phyloP scores from a whole-genome alignment of 2,797 vertebrate genomes.

The Telmatherina bonti region DNA sequence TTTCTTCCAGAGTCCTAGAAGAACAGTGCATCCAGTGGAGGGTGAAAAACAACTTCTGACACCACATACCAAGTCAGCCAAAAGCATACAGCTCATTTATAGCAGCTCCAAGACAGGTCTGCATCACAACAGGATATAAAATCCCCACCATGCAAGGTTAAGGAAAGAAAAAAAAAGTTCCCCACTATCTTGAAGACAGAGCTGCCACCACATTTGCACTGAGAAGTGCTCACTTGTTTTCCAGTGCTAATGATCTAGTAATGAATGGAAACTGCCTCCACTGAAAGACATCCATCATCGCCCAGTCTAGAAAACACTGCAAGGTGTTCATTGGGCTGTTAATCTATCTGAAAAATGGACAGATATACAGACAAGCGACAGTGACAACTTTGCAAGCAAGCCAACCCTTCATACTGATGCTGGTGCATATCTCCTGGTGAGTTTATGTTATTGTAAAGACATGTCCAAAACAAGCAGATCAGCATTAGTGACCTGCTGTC shows the following conservation, averaged over 20 bases:
- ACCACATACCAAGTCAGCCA: conserved; percentile 61
- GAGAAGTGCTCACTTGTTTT: conserved; percentile 29
- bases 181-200: not conserved
- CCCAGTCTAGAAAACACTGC: conserved; percentile 16
- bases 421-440: conserved; percentile 1
- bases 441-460: not conserved
- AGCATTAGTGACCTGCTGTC: conserved; percentile 47
- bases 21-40: conserved; percentile 76
- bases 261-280: conserved; percentile 58
- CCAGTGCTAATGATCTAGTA: conserved; percentile 28
- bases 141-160: not conserved
- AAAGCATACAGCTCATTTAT: conserved; percentile 50
- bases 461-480: conserved; percentile 36
- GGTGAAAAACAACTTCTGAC: conserved; percentile 80
- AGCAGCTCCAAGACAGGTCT: conserved; percentile 22
- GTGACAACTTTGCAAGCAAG: conserved; percentile 55
- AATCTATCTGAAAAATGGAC: conserved; percentile 4
- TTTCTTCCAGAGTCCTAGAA: conserved; percentile 65
- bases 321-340: conserved; percentile 25
- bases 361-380: not conserved
- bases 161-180: conserved; percentile 17
- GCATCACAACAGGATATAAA: conserved; percentile 23
- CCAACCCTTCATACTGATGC: conserved; percentile 15
- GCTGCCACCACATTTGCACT: conserved; percentile 26
- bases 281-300: conserved; percentile 35